A percentile compares a stretch with the other conserved stretches of the same genome.
phyloP scores from a whole-genome alignment of 1,140 invertebrate genomes.

The Papilio helenus region DNA sequence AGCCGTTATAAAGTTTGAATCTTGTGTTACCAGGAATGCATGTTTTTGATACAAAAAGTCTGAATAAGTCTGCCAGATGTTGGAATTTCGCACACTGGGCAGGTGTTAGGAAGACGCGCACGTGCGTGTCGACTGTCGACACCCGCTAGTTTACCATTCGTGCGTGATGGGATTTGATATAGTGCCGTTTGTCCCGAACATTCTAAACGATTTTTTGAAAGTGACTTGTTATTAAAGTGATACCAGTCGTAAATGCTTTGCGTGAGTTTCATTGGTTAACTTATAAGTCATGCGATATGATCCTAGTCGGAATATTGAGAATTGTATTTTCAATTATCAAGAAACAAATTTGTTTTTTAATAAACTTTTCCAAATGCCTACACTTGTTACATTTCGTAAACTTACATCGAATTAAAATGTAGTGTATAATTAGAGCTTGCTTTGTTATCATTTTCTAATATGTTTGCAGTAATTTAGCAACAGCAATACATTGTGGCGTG shows the following conservation, averaged over 20 bases:
- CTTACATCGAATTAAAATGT: neutral
- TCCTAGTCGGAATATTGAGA: neutral
- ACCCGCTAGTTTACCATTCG: conserved; percentile 29
- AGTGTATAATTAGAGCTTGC: neutral
- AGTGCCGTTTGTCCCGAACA: conserved; percentile 26
- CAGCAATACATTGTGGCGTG: conserved; percentile 42
- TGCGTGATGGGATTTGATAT: conserved; percentile 49
- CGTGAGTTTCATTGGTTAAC: neutral
- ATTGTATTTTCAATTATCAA: neutral
- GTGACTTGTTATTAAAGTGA: conserved; percentile 5
- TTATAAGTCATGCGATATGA: conserved; percentile 11
- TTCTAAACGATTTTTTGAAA: neutral
- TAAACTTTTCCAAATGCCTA: neutral
- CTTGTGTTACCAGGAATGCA: conserved; percentile 27
- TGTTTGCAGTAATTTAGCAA: conserved; percentile 22
- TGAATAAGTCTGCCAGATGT: neutral
- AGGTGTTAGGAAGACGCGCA: conserved; percentile 31
- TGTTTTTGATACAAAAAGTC: conserved; percentile 32
- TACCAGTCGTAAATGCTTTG: neutral
- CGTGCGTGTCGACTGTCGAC: conserved; percentile 34
- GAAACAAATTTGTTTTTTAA: neutral
- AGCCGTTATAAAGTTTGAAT: neutral
- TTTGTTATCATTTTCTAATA: neutral
- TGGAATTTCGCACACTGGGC: neutral
- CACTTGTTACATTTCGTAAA: neutral